phyloP scores from a whole-genome alignment of 2,797 vertebrate genomes.

The Lepilemur septentrionalis region DNA sequence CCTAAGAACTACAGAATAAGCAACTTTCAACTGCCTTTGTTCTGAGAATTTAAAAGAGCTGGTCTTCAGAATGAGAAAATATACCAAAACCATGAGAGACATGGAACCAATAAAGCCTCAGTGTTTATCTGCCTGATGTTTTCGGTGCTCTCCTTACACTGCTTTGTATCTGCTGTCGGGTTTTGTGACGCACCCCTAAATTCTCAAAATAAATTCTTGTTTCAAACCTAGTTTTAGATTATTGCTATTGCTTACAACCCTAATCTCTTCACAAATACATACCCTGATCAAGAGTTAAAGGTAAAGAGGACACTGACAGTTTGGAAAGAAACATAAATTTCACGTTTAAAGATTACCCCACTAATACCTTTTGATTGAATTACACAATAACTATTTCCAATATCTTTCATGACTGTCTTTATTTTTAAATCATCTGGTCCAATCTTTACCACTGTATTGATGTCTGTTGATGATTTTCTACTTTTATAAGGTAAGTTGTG shows the following conservation, averaged over 20 bases:
- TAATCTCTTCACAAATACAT: not conserved
- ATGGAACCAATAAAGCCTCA: not conserved
- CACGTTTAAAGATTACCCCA: not conserved
- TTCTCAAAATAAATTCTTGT: not conserved
- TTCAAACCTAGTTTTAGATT: not conserved
- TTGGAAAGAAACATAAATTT: not conserved
- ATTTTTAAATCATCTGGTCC: not conserved
- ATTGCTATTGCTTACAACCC: not conserved
- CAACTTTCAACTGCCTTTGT: not conserved
- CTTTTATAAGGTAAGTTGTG: not conserved
- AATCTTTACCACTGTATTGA: not conserved
- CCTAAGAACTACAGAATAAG: not conserved
- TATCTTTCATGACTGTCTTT: not conserved
- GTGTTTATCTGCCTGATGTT: not conserved
- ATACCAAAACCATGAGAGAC: not conserved
- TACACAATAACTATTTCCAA: not conserved
- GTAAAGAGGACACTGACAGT: not conserved
- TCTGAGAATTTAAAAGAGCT: not conserved
- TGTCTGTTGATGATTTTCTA: not conserved
- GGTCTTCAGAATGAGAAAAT: not conserved
- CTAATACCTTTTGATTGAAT: not conserved
- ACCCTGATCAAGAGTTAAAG: not conserved
- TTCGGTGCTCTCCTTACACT: not conserved
- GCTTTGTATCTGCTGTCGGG: not conserved
- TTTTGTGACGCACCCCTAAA: not conserved